Percentiles rank a stretch among this genome's conserved stretches.
phyloP scores from a whole-genome alignment of 2,113 vertebrate species.

The Istiophorus platypterus region DNA sequence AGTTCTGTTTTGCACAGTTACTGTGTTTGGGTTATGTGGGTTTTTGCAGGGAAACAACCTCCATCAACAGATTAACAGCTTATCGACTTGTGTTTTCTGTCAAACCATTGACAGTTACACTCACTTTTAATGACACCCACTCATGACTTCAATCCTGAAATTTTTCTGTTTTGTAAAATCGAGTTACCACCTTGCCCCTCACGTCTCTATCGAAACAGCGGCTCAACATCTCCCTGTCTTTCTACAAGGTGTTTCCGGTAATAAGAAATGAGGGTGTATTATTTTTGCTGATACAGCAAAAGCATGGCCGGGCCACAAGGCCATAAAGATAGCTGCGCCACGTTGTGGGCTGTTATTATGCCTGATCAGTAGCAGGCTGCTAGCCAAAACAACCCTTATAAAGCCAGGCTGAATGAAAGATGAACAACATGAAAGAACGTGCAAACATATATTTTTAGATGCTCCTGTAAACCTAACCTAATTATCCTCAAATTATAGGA shows the following conservation, averaged over 20 bases:
- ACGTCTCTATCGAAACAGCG: not conserved
- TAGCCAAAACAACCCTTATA: conserved; percentile 19
- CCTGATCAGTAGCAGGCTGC: not conserved
- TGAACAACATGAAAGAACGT: not conserved
- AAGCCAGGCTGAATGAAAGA: not conserved
- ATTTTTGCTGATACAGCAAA: conserved; percentile 30
- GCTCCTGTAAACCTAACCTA: not conserved
- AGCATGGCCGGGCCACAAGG: conserved; percentile 11
- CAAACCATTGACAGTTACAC: not conserved
- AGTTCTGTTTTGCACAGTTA: not conserved
- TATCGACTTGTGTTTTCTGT: conserved; percentile 25
- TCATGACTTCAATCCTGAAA: conserved; percentile 31
- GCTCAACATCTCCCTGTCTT: not conserved
- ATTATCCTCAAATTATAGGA: not conserved
- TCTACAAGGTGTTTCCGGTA: not conserved
- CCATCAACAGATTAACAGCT: conserved; percentile 1
- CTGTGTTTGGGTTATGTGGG: conserved; percentile 12
- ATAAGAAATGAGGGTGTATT: not conserved
- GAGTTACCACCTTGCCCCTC: not conserved
- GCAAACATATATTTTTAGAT: not conserved
- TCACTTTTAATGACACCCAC: conserved; percentile 43
- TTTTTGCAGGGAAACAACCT: not conserved
- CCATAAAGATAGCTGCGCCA: conserved; percentile 12
- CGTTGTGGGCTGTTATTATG: conserved; percentile 16
- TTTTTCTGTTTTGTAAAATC: conserved; percentile 12